phyloP scores from a whole-genome alignment of 2,113 vertebrate genomes.

The Rhabdornis inornatus region DNA sequence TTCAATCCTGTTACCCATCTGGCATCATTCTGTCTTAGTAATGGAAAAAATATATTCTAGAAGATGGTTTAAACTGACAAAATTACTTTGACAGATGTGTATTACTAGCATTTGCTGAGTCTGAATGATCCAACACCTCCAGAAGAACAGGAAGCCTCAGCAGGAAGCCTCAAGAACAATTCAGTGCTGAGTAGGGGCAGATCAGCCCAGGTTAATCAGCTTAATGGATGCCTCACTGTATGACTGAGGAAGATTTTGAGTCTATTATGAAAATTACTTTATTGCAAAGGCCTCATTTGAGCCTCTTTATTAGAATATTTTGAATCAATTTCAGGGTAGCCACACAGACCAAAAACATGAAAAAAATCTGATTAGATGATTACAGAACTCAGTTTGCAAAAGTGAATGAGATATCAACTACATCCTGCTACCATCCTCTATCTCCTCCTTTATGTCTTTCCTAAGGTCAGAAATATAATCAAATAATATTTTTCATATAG shows the following conservation, averaged over 20 bases:
- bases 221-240: neutral
- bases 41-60: neutral
- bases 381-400: neutral
- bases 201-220: neutral
- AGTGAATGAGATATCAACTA: neutral
- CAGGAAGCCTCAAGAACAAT: neutral
- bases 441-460: neutral
- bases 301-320: neutral
- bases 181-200: rapidly evolving
- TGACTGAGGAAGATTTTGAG: neutral
- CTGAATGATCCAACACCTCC: neutral
- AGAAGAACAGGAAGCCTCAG: neutral
- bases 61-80: neutral
- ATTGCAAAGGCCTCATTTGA: neutral
- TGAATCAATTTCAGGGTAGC: neutral
- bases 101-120: neutral
- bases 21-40: neutral
- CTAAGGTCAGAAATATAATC: neutral
- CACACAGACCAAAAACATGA: neutral
- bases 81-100: neutral
- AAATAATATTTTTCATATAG: neutral
- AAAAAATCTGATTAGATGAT: neutral
- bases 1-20: neutral
- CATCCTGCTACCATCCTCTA: neutral
- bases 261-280: neutral